Evolutionary conservation across 2,113 vertebrate species (phyloP).

Genomic region (Turnix velox): DNA sequence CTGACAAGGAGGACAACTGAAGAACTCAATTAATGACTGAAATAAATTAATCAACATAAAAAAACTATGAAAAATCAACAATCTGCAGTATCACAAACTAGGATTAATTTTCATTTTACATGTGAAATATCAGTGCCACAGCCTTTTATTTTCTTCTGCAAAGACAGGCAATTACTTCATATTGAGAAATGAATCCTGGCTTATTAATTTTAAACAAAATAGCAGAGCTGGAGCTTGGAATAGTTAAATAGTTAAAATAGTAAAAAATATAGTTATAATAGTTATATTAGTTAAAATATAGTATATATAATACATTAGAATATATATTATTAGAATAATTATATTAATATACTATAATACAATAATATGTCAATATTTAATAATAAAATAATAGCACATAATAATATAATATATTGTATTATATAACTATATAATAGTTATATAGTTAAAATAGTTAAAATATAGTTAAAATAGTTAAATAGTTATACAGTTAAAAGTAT

Average conservation of each 20-base stretch:
- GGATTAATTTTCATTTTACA: not conserved
- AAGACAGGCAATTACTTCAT: not conserved
- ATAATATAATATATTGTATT: too few species aligned
- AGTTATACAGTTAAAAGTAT: not conserved
- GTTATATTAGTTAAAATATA: too few species aligned
- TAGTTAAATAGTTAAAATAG: not conserved
- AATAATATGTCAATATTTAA: too few species aligned
- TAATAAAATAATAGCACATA: too few species aligned
- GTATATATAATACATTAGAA: too few species aligned
- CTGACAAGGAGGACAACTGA: constrained; percentile 8
- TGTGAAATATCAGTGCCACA: not conserved
- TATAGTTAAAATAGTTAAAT: not conserved
- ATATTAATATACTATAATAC: too few species aligned
- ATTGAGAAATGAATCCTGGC: not conserved
- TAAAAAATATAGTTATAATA: too few species aligned
- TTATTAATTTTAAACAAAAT: not conserved
- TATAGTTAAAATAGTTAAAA: not conserved
- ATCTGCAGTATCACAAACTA: not conserved
- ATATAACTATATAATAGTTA: too few species aligned
- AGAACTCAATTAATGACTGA: constrained; percentile 20
- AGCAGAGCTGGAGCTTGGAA: not conserved
- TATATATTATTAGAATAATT: too few species aligned
- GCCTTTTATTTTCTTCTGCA: not conserved
- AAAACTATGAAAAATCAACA: not conserved
- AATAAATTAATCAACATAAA: constrained; percentile 20